phyloP scores from a whole-genome alignment of 2,888 invertebrate genomes.

The Napeogenes sylphis region DNA sequence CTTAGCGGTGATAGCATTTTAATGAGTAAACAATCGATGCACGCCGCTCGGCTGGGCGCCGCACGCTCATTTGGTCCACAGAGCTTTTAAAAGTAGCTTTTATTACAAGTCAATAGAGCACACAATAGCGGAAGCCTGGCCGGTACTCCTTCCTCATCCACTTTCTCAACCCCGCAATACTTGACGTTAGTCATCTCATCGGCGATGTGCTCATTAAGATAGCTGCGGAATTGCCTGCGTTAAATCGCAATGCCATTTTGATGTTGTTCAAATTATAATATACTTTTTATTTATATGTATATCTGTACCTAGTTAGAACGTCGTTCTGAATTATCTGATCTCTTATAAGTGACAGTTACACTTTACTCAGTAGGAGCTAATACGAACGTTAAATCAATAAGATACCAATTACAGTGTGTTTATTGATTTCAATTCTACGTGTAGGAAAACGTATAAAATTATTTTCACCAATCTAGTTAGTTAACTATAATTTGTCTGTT shows the following conservation, averaged over 20 bases:
- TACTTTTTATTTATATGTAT: neutral
- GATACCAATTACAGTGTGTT: no score
- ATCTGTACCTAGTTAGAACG: no score
- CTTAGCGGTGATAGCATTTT: conserved; percentile 73
- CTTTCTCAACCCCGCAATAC: conserved; percentile 38
- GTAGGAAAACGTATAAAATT: no score
- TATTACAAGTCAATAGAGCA: conserved; percentile 7
- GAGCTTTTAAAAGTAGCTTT: conserved; percentile 3
- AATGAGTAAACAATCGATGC: conserved; percentile 79
- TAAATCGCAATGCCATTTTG: conserved; percentile 25
- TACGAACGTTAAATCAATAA: no score
- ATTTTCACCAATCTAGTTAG: no score
- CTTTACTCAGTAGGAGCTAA: no score
- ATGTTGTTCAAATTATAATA: conserved; percentile 3
- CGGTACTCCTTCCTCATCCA: conserved; percentile 24
- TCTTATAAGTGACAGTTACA: no score
- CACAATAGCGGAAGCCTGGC: conserved; percentile 1
- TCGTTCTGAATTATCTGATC: no score
- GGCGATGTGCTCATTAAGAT: conserved; percentile 30
- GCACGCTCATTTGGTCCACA: conserved; percentile 43
- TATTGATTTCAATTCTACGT: no score
- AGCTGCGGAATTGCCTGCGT: conserved; percentile 25
- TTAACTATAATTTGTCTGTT: no score
- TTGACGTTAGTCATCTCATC: conserved; percentile 31
- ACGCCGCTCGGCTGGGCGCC: conserved; percentile 71